phyloP scores from a whole-genome alignment of 1,140 invertebrate species.

The Hylyphantes graminicola region DNA sequence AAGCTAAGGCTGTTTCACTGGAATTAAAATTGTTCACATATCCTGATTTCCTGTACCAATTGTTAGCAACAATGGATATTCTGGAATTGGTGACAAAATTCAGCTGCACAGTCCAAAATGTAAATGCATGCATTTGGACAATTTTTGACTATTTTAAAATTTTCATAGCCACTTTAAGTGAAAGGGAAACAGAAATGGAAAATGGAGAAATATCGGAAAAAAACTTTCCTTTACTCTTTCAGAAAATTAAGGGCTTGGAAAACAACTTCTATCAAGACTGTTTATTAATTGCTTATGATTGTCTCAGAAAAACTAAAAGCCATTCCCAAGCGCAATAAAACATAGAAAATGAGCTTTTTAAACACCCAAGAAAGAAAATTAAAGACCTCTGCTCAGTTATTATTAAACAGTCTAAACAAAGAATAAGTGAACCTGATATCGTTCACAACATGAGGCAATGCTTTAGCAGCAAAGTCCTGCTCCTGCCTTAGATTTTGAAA shows the following conservation, averaged over 20 bases:
- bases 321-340: constrained; percentile 4
- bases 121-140: constrained; percentile 29
- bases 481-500: background rate
- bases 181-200: constrained; percentile 25
- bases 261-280: constrained; percentile 22
- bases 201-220: constrained; percentile 1
- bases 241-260: constrained; percentile 21
- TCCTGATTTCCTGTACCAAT: constrained; percentile 15
- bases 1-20: too few relatives aligned
- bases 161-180: constrained; percentile 1
- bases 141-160: constrained; percentile 22
- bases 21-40: too few relatives aligned
- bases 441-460: too few relatives aligned
- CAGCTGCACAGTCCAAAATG: constrained; percentile 26
- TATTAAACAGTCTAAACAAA: constrained; percentile 18
- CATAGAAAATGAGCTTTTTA: background rate
- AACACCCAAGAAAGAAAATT: constrained; percentile 18
- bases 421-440: constrained; percentile 10
- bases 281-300: constrained; percentile 10
- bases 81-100: constrained; percentile 21
- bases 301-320: constrained; percentile 22
- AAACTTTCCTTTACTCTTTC: constrained; percentile 18
- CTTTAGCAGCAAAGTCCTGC: constrained; percentile 8
- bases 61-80: constrained; percentile 9
- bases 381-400: constrained; percentile 17